These are phyloP conservation scores for Liasis olivaceus DNA, from an alignment of 2,797 vertebrate species.

Conservation along the genomic window DNA sequence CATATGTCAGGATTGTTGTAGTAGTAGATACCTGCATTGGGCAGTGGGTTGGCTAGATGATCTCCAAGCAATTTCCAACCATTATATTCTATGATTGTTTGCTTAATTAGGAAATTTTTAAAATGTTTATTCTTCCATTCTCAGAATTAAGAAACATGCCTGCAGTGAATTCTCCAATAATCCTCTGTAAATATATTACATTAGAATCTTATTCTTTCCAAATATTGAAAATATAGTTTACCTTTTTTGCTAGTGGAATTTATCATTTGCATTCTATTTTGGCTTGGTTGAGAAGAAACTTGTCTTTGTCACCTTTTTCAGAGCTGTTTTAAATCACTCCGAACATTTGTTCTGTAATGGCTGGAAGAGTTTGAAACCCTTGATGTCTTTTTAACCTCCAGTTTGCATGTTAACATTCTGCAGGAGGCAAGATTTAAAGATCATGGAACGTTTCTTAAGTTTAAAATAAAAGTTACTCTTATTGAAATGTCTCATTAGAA, in stretches of 20 bases:
- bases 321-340: slow-evolving; percentile 15
- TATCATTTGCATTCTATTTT: slow-evolving; percentile 1
- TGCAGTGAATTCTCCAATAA: neutral
- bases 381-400: slow-evolving; percentile 1
- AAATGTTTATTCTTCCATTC: neutral
- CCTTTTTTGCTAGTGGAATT: neutral
- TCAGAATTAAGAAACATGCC: neutral
- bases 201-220: neutral
- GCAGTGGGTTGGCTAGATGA: neutral
- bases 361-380: neutral
- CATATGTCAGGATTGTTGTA: neutral
- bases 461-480: neutral
- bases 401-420: neutral
- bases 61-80: neutral
- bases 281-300: neutral
- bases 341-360: neutral
- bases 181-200: neutral
- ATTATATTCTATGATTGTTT: neutral
- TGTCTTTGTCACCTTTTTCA: neutral
- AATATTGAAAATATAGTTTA: neutral
- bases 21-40: neutral
- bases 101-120: neutral
- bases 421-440: neutral
- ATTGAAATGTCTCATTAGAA: neutral
- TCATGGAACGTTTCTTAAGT: neutral